phyloP scores from a whole-genome alignment of 1,140 invertebrate species.

The Drosophila auraria region DNA sequence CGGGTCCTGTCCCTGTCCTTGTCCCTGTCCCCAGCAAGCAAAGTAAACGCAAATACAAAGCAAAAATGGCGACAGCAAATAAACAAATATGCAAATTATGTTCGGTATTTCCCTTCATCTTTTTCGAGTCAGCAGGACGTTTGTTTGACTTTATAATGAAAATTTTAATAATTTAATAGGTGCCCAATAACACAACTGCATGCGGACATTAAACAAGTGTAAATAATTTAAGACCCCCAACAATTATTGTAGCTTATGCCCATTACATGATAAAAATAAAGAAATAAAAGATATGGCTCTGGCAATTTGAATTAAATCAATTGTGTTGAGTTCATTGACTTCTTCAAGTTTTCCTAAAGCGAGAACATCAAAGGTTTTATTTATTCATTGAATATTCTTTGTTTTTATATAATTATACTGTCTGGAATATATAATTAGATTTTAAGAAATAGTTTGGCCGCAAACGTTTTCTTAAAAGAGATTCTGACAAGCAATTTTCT shows the following conservation, averaged over 20 bases:
- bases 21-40: constrained; percentile 8
- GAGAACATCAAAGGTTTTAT: neutral
- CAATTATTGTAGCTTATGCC: constrained; percentile 49
- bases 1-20: constrained; percentile 11
- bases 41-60: constrained; percentile 26
- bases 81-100: constrained; percentile 69
- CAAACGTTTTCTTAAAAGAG: neutral
- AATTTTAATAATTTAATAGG: constrained; percentile 72
- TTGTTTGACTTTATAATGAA: constrained; percentile 80
- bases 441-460: neutral
- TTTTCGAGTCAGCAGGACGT: constrained; percentile 13
- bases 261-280: constrained; percentile 1
- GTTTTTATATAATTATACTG: neutral
- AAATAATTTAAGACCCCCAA: constrained; percentile 47
- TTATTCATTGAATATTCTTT: neutral
- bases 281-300: constrained; percentile 14
- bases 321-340: neutral
- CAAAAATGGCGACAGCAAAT: constrained; percentile 34
- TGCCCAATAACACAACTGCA: constrained; percentile 35
- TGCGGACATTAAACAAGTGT: constrained; percentile 28
- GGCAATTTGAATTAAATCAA: neutral
- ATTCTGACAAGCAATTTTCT: neutral
- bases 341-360: neutral
- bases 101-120: constrained; percentile 27
- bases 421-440: constrained; percentile 1